Conservation (phyloP, 2,797 vertebrate genomes). For the Diglossa cyanea region DNA sequence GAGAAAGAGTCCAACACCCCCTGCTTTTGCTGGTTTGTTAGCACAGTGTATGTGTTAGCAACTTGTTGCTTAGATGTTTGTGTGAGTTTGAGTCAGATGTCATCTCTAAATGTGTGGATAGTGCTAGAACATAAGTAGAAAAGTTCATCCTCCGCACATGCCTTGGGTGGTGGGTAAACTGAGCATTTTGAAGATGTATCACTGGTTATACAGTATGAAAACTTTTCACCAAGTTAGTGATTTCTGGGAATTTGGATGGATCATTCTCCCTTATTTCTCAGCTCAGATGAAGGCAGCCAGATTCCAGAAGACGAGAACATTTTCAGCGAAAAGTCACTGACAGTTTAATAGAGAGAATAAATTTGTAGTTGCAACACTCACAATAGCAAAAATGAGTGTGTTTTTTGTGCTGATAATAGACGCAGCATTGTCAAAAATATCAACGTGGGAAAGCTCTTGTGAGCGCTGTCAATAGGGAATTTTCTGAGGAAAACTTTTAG, state of each 20-base stretch:
- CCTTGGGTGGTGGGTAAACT: background rate
- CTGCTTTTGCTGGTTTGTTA: background rate
- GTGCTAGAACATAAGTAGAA: background rate
- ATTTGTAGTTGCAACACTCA: background rate
- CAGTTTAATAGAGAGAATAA: background rate
- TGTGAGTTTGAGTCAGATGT: background rate
- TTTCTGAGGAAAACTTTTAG: background rate
- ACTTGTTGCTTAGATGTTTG: background rate
- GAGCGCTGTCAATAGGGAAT: background rate
- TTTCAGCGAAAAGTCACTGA: background rate
- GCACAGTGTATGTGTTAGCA: background rate
- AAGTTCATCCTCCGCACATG: background rate
- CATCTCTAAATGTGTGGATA: background rate
- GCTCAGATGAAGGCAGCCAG: background rate
- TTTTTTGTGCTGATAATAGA: slow-evolving; percentile 17
- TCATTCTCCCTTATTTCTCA: background rate
- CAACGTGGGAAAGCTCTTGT: background rate
- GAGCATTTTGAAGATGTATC: background rate
- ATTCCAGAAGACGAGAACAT: background rate
- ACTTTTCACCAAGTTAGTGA: background rate
- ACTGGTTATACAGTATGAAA: background rate
- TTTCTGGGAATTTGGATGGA: background rate
- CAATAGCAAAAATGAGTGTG: background rate
- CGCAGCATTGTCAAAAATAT: background rate
- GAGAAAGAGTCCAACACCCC: background rate